Base-by-base conservation (phyloP, 2,888 invertebrate genomes). In the Netelia inedita region DNA sequence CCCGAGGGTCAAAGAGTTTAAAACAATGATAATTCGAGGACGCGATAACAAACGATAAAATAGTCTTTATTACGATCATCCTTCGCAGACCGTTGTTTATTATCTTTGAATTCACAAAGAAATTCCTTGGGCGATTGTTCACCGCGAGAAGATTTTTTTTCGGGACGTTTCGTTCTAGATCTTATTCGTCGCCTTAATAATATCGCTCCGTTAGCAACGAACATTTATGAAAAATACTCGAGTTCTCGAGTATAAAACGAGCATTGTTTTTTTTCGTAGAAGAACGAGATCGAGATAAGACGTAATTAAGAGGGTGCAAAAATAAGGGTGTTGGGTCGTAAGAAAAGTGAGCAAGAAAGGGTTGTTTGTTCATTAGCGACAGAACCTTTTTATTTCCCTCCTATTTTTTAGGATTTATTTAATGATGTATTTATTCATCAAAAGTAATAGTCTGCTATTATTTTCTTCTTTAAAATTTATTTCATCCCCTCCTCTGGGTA, bases 151-250 rank as follows among this genome's bases (percentile, higher is more conserved):
- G 28, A 28, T 28, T 9, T 50, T 55, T 28, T 55, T 55, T 35
- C 16, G 11, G 11, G 28, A 28, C n/a, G 14, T 69, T 16, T 55
- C 65, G 43, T 53, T 55, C 28, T n/a, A 55, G 53, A 21, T 2
- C 28, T 46, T 55, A n/a, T 69, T n/a, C 35, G 16, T 55, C 65
- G 11, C 63, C 46, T 16, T 74, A 74, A 46, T 10, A 11, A 46
- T 46, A 46, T 46, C 46, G 46, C 14, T 14, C 28, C 28, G 28
- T 28, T 5, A 6, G 28, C 28, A 0, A 28, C 5, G 2, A 28
- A 82, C 76, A 82, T 76, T 72, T 72, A 35, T 41, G 5, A 21
- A 65, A 82, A 23, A 21, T 79, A 2, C 71, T 72, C 61, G 63
- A 43, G 63, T 19, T n/a, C n/a, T 65, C 57, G 46, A 76, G 71